Evolutionary conservation across 2,888 invertebrate genomes (phyloP).

Genomic region (Scaptomyza cyrtandrae): DNA sequence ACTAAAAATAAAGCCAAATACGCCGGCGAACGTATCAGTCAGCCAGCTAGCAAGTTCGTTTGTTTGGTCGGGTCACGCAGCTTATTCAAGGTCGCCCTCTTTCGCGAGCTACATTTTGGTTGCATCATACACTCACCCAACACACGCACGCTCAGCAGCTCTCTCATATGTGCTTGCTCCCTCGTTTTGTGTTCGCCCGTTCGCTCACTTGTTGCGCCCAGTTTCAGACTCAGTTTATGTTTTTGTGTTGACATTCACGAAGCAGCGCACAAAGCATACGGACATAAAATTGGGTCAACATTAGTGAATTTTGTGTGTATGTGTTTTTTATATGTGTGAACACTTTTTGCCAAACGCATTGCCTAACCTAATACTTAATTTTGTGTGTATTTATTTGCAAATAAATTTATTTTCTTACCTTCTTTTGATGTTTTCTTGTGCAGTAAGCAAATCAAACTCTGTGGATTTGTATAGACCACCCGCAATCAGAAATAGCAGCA

Average conservation of each 20-base stretch:
- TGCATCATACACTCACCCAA: slow-evolving; percentile 59
- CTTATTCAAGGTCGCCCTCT: slow-evolving; percentile 83
- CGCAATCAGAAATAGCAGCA: slow-evolving; percentile 83
- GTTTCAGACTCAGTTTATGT: slow-evolving; percentile 38
- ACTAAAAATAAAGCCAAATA: slow-evolving; percentile 70
- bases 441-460: slow-evolving; percentile 82
- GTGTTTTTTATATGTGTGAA: slow-evolving; percentile 3
- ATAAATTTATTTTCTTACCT: slow-evolving; percentile 32
- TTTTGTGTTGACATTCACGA: slow-evolving; percentile 76
- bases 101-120: slow-evolving; percentile 60
- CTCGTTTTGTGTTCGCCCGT: slow-evolving; percentile 16
- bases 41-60: slow-evolving; percentile 7
- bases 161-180: slow-evolving; percentile 12
- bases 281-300: slow-evolving; percentile 69
- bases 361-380: slow-evolving; percentile 49
- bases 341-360: slow-evolving; percentile 61
- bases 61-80: slow-evolving; percentile 61
- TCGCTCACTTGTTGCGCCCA: slow-evolving; percentile 49
- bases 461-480: slow-evolving; percentile 86
- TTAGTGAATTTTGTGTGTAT: slow-evolving; percentile 58
- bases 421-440: slow-evolving; percentile 12
- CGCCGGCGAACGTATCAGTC: slow-evolving; percentile 44
- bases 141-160: slow-evolving; percentile 20
- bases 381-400: slow-evolving; percentile 36
- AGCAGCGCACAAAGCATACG: slow-evolving; percentile 55